A percentile compares a stretch with the other conserved stretches of the same genome.
Conservation (phyloP, 2,888 invertebrate genomes). For the Hybos culiciformis region DNA sequence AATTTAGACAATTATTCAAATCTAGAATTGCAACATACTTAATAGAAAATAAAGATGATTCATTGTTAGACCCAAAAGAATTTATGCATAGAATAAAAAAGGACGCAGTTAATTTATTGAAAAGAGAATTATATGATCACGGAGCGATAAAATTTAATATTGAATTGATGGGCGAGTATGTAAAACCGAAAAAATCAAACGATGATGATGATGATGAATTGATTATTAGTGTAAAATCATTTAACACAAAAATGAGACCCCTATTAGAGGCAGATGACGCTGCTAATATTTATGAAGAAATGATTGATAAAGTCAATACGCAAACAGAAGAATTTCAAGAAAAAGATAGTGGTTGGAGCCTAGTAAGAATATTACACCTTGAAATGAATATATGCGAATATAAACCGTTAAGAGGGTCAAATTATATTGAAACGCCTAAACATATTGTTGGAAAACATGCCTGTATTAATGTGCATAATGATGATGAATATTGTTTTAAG, state of each 20-base stretch:
- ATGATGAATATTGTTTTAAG: background rate
- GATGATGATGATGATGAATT: background rate
- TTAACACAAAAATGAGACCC: background rate
- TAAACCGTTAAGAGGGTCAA: background rate
- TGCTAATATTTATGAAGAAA: background rate
- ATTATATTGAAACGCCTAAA: background rate
- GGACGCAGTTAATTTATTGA: background rate
- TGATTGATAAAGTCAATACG: background rate
- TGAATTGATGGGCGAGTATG: background rate
- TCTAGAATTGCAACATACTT: background rate
- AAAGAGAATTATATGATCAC: background rate
- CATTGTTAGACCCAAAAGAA: background rate
- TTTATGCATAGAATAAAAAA: background rate
- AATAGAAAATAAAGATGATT: background rate
- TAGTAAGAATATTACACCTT: conserved; percentile 3
- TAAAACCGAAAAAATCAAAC: background rate
- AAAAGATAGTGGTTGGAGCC: conserved; percentile 16
- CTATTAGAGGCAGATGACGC: background rate
- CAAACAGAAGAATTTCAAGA: conserved; percentile 18
- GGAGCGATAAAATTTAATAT: background rate
- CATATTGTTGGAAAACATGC: background rate
- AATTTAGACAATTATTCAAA: background rate
- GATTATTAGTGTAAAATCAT: background rate
- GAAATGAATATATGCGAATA: background rate
- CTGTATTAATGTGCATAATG: background rate